phyloP scores from a whole-genome alignment of 2,113 vertebrate species.

The Formicarius rufipectus region DNA sequence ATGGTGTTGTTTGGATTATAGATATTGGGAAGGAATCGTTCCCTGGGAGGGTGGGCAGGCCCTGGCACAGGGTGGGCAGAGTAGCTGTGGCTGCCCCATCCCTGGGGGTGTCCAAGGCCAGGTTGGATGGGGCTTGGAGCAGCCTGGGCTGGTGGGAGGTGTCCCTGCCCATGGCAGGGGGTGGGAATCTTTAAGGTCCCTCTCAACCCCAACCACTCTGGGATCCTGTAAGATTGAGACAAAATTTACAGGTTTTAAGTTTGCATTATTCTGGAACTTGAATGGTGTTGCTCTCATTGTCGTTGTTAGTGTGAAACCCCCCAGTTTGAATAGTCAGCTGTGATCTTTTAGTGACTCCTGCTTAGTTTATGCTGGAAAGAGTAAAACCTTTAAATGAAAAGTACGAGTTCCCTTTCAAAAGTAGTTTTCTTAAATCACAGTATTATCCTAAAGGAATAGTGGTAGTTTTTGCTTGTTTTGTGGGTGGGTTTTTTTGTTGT shows the following conservation, averaged over 20 bases:
- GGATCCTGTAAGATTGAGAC: neutral
- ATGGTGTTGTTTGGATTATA: neutral
- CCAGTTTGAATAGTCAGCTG: neutral
- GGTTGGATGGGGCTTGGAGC: neutral
- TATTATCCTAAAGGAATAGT: neutral
- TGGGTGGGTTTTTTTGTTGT: neutral
- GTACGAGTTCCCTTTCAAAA: neutral
- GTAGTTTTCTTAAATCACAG: neutral
- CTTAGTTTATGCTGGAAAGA: neutral
- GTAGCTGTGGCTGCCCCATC: neutral
- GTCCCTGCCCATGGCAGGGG: neutral
- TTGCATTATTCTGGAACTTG: neutral
- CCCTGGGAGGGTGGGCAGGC: neutral
- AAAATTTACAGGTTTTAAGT: neutral
- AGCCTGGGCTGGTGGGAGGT: neutral
- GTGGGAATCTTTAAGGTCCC: accelerated
- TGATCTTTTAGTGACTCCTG: neutral
- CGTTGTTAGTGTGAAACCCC: neutral
- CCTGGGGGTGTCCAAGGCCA: neutral
- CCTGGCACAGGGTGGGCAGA: neutral
- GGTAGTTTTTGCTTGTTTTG: neutral
- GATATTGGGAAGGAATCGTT: neutral
- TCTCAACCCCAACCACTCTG: neutral
- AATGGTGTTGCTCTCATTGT: neutral
- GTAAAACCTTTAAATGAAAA: neutral